Evolutionary conservation across 2,888 invertebrate species (phyloP).

Genomic region (Eueremaeus valkanovi): DNA sequence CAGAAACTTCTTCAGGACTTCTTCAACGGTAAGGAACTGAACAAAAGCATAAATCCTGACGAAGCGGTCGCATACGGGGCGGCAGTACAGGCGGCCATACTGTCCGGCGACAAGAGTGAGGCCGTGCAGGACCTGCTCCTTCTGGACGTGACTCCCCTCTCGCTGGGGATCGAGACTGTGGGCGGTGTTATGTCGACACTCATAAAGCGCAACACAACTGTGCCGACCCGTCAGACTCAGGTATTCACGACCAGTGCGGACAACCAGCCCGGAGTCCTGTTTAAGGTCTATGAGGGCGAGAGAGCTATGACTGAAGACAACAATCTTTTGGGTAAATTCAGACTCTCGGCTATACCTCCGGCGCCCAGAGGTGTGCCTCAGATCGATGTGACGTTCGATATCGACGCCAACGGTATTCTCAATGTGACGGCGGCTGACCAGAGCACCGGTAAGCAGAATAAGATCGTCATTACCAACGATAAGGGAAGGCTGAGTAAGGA

Average conservation of each 20-base stretch:
- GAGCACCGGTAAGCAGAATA: not conserved
- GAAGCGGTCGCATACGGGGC: conserved; percentile 44
- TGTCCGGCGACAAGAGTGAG: not conserved
- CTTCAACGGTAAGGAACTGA: conserved; percentile 42
- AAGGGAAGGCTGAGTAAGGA: not conserved
- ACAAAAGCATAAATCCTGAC: not conserved
- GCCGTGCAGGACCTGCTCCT: not conserved
- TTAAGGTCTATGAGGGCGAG: conserved; percentile 20
- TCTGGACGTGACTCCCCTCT: not conserved
- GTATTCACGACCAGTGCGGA: not conserved
- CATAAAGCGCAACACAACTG: not conserved
- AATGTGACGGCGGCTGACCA: not conserved
- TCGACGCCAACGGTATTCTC: not conserved
- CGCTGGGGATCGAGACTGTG: not conserved
- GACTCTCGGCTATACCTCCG: not conserved
- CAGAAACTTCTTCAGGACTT: conserved; percentile 37
- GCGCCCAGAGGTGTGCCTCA: not conserved
- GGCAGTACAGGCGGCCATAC: conserved; percentile 41
- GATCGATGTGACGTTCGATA: not conserved
- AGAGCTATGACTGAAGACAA: not conserved
- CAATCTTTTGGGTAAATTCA: not conserved
- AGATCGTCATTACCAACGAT: not conserved
- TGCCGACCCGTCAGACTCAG: not conserved
- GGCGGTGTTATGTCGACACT: not conserved
- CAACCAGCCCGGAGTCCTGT: not conserved